Conservation (phyloP, 2,797 vertebrate genomes). For the Scolopax bukidnonensis region DNA sequence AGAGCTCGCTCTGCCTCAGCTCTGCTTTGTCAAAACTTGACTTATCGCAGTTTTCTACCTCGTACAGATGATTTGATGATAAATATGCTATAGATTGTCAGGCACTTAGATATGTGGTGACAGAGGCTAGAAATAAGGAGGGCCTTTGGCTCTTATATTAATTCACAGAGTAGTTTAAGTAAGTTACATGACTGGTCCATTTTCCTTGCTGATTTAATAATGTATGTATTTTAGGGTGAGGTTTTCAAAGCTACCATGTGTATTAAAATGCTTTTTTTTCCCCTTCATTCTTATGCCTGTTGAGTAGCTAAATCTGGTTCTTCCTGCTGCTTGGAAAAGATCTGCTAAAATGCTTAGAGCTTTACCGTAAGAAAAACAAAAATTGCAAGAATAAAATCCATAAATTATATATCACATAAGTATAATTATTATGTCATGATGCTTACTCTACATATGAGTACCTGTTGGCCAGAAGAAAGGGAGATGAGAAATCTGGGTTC, state of each 20-base stretch:
- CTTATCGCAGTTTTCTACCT: background rate
- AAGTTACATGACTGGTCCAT: background rate
- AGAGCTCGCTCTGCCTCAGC: background rate
- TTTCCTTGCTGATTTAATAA: constrained; percentile 14
- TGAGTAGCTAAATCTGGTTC: background rate
- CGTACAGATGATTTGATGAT: constrained; percentile 1
- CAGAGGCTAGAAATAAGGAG: background rate
- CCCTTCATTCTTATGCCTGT: background rate
- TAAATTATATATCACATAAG: background rate
- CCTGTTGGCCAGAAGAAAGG: background rate
- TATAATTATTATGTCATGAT: background rate
- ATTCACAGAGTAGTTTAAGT: background rate
- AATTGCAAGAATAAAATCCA: background rate
- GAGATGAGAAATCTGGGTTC: background rate
- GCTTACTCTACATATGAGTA: background rate
- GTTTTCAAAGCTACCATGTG: background rate
- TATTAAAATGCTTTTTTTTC: background rate
- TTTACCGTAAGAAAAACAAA: background rate
- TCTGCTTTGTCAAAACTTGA: constrained; percentile 22
- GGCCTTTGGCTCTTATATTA: background rate
- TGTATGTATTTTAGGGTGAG: background rate
- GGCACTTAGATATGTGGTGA: background rate
- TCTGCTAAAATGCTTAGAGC: background rate
- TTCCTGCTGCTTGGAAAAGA: background rate
- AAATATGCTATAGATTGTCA: constrained; percentile 16